Evolutionary conservation across 2,888 invertebrate genomes (phyloP), one percentile per base, ranked within the genome.

Genomic region (Sesia bembeciformis): DNA sequence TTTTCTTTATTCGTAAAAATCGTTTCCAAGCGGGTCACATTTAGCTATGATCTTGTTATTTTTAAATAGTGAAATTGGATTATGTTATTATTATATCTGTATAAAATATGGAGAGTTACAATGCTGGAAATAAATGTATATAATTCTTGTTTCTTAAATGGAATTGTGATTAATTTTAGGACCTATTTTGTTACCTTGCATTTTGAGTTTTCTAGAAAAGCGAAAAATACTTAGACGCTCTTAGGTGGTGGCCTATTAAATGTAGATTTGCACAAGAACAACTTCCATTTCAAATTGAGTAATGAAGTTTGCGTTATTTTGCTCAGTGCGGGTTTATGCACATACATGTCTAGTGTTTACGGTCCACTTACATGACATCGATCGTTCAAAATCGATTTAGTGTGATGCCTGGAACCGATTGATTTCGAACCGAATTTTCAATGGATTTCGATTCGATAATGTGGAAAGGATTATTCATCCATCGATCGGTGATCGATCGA

Each of bases 241-340:
- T 53, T 57, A 63, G 76, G 76, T 80, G 78, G 72, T 69, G 81
- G 82, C 74, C 74, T 80, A 82, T 61, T 54, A 59, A 56, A 67
- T 64, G 63, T 71, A 66, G 57, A 65, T 63, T 68, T 76, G 81
- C 79, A 81, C 81, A 78, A 79, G 71, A 58, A 46, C 23, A 46
- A 46, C 46, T 8, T 46, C 23, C 23, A 23, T 23, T 23, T 2
- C 23, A 23, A 23, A 23, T 46, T 7, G 46, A 6, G 46, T 8
- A n/a, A 46, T 46, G 23, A 46, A 8, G 23, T 23, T 23, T 23
- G 23, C 23, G 23, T 23, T 23, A 23, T 23, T 23, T 23, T 23
- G 23, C 23, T 23, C 1, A 2, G 39, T 39, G 3, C 39, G 39
- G 46, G 53, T 53, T 43, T 23, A 23, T 23, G 23, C 23, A 23